Evolutionary conservation across 2,113 vertebrate genomes (phyloP).

Genomic region (Myrmecobius fasciatus): DNA sequence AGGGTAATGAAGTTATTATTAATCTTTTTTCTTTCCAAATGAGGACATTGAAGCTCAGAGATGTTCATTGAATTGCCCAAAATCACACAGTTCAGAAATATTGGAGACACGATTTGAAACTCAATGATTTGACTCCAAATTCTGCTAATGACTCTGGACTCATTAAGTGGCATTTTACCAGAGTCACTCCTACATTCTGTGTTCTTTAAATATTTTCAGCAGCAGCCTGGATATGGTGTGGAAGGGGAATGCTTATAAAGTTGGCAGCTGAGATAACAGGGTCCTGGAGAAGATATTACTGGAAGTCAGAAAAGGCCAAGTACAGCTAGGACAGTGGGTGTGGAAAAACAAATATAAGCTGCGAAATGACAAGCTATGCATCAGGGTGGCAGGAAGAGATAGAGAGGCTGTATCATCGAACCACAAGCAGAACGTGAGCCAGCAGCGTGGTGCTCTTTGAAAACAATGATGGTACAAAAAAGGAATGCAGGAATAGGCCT

Average conservation of each 20-base stretch:
- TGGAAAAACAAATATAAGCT: background rate
- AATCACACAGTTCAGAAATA: background rate
- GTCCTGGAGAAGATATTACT: background rate
- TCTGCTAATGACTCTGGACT: background rate
- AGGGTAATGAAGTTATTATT: background rate
- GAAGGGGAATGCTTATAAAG: background rate
- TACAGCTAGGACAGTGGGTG: accelerated
- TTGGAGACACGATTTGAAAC: background rate
- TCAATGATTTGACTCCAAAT: background rate
- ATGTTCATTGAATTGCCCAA: background rate
- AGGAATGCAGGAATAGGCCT: background rate
- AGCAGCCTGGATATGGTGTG: too few relatives aligned
- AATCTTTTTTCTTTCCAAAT: background rate
- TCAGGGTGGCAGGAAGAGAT: background rate
- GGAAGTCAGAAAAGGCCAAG: background rate
- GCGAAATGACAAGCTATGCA: background rate
- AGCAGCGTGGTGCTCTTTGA: background rate
- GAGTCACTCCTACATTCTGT: accelerated
- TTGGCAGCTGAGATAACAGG: background rate
- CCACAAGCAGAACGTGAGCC: background rate
- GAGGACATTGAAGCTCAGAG: background rate
- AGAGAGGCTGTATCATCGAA: too few relatives aligned
- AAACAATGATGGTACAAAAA: background rate
- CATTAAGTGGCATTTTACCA: background rate
- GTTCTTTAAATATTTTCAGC: background rate